Conservation (phyloP, 1,140 invertebrate genomes). For the Oedothorax gibbosus region DNA sequence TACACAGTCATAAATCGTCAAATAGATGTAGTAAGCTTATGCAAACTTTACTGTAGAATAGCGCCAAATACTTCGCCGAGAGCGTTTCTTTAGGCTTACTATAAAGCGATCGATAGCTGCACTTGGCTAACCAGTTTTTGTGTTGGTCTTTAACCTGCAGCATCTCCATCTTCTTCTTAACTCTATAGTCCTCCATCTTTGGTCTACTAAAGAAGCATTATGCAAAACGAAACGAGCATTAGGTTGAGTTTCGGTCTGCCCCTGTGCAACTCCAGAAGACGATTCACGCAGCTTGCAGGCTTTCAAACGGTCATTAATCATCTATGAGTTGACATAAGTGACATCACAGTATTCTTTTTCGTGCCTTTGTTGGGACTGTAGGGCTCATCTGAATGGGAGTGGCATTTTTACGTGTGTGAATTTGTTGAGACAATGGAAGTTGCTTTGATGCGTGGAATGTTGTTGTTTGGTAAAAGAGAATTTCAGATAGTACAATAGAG, state of each 20-base stretch:
- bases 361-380: neutral
- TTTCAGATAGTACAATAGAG: neutral
- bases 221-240: conserved; percentile 25
- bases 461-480: neutral
- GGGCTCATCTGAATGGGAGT: too few relatives aligned
- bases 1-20: too few relatives aligned
- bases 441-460: too few relatives aligned
- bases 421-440: neutral
- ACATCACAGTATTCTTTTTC: conserved; percentile 1
- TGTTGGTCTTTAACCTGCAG: too few relatives aligned
- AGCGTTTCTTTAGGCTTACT: too few relatives aligned
- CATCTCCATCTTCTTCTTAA: too few relatives aligned
- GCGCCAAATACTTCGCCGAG: too few relatives aligned
- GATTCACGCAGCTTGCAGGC: neutral
- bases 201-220: conserved; percentile 27
- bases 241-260: neutral
- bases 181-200: conserved; percentile 3
- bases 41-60: too few relatives aligned
- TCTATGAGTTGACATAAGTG: conserved; percentile 24
- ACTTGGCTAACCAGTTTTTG: too few relatives aligned
- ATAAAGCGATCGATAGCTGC: too few relatives aligned
- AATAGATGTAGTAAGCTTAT: too few relatives aligned
- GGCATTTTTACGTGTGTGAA: too few relatives aligned
- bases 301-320: conserved; percentile 39
- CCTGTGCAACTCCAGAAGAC: neutral